Base-by-base conservation (phyloP, 2,888 invertebrate species). In the Suillia variegata region DNA sequence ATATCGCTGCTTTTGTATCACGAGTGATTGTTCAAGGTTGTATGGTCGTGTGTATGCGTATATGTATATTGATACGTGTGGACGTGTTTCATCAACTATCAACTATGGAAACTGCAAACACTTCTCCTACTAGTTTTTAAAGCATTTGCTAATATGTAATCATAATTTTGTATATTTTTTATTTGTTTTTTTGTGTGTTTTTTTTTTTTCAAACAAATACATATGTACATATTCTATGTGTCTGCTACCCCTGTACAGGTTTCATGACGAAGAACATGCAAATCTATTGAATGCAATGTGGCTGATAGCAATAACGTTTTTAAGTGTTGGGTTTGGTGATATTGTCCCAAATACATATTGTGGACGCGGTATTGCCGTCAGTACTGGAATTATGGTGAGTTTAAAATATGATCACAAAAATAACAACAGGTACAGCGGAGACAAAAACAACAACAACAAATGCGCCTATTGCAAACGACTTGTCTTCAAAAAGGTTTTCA, bases 301-400 rank as follows among this genome's bases (percentile, higher is more conserved):
- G 98, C 91, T 99, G 85, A 98, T 99, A 84, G 97, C 98, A 81
- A 98, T 99, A 83, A 99, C 99, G 79, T 99, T 99, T 88, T 91
- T 99, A 83, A 98, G 98, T 86, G 97, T 99, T 81, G 99, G 99
- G 83, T 99, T 99, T 87, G 99, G 99, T 82, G 99, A 98, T 86
- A 96, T 98, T 83, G 98, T 99, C 83, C 99, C 99, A 83, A 98
- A 98, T 87, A 99, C 99, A 73, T 99, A 99, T 87, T 99, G 98
- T 87, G 99, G 99, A 81, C 88, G 99, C 84, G 96, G 96, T 82
- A 98, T 99, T 83, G 97, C 98, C 81, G 97, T 99, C 83, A 94
- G 94, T 85, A 98, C 98, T 77, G 99, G 99, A 83, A 97, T 99
- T 84, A 97, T 98, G 96, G 99, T 99, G 91, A 92, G 92, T 88